Conservation (phyloP, 2,797 vertebrate genomes). For the Zalophus californianus region DNA sequence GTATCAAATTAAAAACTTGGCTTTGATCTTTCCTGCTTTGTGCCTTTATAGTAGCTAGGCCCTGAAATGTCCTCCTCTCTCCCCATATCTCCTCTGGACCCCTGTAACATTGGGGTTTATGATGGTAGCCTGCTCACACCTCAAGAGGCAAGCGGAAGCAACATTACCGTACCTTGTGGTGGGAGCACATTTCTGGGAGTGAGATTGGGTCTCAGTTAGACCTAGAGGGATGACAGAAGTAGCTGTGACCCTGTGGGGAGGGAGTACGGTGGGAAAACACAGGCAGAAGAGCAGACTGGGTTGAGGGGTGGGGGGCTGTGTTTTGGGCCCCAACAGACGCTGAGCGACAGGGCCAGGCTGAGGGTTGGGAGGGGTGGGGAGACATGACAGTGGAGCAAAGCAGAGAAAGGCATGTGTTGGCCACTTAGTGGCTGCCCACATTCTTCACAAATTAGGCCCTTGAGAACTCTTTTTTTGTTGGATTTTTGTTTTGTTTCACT, state of each 20-base stretch:
- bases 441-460: background rate
- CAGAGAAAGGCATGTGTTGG: background rate
- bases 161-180: fast-evolving
- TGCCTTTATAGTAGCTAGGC: background rate
- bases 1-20: background rate
- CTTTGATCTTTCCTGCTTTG: background rate
- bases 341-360: background rate
- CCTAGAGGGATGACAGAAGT: background rate
- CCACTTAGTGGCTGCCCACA: background rate
- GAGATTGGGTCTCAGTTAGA: background rate
- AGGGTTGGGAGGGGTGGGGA: background rate
- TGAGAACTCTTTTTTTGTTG: background rate
- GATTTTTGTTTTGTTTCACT: background rate
- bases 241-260: background rate
- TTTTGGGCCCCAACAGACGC: background rate
- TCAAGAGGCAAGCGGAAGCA: background rate
- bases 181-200: background rate
- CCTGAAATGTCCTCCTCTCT: background rate
- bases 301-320: background rate
- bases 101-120: background rate
- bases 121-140: background rate
- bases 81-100: background rate
- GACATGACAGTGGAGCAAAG: background rate
- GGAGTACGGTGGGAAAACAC: background rate
- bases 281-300: background rate